Evolutionary conservation across 2,888 invertebrate genomes (phyloP).

Genomic region (Diogma glabrata): DNA sequence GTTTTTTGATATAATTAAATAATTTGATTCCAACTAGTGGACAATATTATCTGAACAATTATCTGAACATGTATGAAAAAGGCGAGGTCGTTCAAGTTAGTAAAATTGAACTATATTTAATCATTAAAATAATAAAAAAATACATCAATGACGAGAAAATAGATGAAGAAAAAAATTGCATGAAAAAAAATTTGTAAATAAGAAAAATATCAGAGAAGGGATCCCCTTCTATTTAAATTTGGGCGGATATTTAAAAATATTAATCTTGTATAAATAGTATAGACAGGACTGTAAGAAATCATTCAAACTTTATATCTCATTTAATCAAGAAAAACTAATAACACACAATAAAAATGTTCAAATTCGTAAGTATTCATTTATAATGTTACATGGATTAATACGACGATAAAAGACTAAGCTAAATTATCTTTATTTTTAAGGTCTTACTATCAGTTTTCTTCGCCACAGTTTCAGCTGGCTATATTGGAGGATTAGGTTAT

Average conservation of each 20-base stretch:
- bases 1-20: no score
- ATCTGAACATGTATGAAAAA: constrained; percentile 1
- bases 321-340: constrained; percentile 24
- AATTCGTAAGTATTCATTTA: constrained; percentile 32
- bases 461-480: constrained; percentile 36
- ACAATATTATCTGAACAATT: no score
- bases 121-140: constrained; percentile 1
- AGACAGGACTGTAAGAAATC: constrained; percentile 28
- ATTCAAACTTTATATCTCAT: constrained; percentile 27
- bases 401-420: no score
- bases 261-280: constrained; percentile 37
- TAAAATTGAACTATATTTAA: constrained; percentile 7
- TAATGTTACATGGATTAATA: background rate
- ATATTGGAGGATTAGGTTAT: constrained; percentile 24
- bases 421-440: constrained; percentile 18
- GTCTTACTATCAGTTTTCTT: constrained; percentile 35
- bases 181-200: constrained; percentile 4
- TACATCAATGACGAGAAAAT: background rate
- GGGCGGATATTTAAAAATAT: constrained; percentile 10
- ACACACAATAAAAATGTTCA: constrained; percentile 32
- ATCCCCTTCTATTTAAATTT: background rate
- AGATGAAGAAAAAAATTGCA: constrained; percentile 1
- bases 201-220: background rate
- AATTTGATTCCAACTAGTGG: no score
- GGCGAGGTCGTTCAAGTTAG: constrained; percentile 5